Base-by-base conservation (phyloP, 2,113 vertebrate species). In the Parotia lawesii region DNA sequence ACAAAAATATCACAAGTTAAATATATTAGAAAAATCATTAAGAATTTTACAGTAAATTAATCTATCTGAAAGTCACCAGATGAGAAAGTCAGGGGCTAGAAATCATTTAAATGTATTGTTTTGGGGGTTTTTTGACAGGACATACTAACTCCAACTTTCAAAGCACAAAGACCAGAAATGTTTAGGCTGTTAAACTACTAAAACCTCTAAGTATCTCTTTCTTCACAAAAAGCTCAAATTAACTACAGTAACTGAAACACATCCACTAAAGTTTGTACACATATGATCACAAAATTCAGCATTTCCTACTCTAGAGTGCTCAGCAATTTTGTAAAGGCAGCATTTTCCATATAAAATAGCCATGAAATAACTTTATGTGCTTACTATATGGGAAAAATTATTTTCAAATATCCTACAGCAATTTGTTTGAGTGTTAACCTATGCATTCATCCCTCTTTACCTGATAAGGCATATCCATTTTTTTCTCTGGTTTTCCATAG, bases 381-480 rank as follows among this genome's bases (percentile, higher is more conserved):
- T 64, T 74, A 47, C 37, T 65, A 33, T 15, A 42, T 6, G 10
- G 50, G 7, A 87, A 38, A 24, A 82, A 42, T 1, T 47, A 50
- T 29, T 80, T 80, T 42, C 37, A 87, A 82, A 64, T 44, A 79
- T 17, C 12, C 54, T 72, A 58, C 6, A 57, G n/a, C 9, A 71
- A 47, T 42, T 53, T 47, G 60, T 44, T 65, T 2, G 7, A 51
- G 24, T 22, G 33, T 61, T 75, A 81, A 79, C 21, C 31, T 17
- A 31, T 6, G 14, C 17, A 73, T 61, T 48, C 67, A 77, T 51
- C 37, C 17, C 8, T 72, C 61, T 93, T 96, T 97, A 99, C 99
- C 98, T 99, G 98, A 92, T 98, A 99, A n/a, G 99, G 99, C 85
- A 98, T 98, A 90, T 98, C 98, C 78, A 97, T 64, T 81, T 97